phyloP scores from a whole-genome alignment of 2,797 vertebrate genomes.

The Apogon hyalosoma region DNA sequence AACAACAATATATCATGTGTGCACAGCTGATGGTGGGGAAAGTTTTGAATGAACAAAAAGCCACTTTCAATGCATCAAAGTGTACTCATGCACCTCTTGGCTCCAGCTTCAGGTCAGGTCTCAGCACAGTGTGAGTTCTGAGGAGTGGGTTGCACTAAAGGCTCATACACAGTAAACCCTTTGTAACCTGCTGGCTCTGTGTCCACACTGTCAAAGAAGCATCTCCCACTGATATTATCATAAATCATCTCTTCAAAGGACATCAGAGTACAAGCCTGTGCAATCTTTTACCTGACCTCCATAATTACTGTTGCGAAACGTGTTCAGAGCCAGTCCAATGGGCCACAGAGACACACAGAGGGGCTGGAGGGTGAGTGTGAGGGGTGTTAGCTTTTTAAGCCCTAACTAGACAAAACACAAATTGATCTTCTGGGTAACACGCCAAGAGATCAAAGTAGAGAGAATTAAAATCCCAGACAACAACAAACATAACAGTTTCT shows the following conservation, averaged over 20 bases:
- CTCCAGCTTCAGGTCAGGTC: slow-evolving; percentile 33
- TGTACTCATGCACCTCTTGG: slow-evolving; percentile 25
- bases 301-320: slow-evolving; percentile 49
- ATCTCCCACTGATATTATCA: slow-evolving; percentile 61
- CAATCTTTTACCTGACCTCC: slow-evolving; percentile 48
- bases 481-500: slow-evolving; percentile 26
- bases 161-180: slow-evolving; percentile 54
- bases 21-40: background rate
- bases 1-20: slow-evolving; percentile 1
- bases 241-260: slow-evolving; percentile 72
- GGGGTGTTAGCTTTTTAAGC: slow-evolving; percentile 25
- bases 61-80: slow-evolving; percentile 25
- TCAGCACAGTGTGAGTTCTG: slow-evolving; percentile 57
- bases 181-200: slow-evolving; percentile 64
- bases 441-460: slow-evolving; percentile 44
- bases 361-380: background rate
- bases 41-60: slow-evolving; percentile 5
- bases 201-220: slow-evolving; percentile 52
- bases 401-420: slow-evolving; percentile 46
- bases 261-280: slow-evolving; percentile 24
- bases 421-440: slow-evolving; percentile 20
- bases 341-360: slow-evolving; percentile 5
- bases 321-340: slow-evolving; percentile 22
- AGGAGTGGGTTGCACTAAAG: slow-evolving; percentile 10
- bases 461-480: slow-evolving; percentile 32